Evolutionary conservation across 2,888 invertebrate genomes (phyloP), one percentile per base, ranked within the genome.

Genomic region (Hofmannophila pseudospretella): DNA sequence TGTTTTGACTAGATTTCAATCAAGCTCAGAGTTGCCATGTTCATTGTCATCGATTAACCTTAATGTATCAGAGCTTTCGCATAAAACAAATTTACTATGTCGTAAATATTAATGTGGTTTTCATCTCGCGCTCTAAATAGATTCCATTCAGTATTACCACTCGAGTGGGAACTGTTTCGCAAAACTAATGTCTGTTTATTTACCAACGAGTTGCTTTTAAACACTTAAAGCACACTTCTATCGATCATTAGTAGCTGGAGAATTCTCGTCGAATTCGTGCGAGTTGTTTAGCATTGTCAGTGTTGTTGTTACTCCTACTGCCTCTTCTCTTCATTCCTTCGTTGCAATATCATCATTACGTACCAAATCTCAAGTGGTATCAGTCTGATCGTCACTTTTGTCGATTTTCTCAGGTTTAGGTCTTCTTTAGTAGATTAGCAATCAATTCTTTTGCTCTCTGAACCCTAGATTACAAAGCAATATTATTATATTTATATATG

Each of bases 141-240:
- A 36, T 38, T 49, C 51, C 62, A 65, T 67, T 66, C 56, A 68
- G 44, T 33, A 41, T 39, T 35, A 36, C 39, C 49, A 42, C 52
- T 49, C 41, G 50, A 52, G 42, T 45, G 41, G 41, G 34, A 45
- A 42, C 39, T 32, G 43, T 47, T 44, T 50, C 36, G 45, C 44
- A 39, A 32, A 45, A 43, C 36, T 36, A 36, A 41, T 41, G 41
- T 44, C 29, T 47, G 45, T 50, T 44, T 50, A 52, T 52, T 50
- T 48, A 52, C 49, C 40, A 29, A 34, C 33, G 32, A 31, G 39
- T 34, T 9, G 14, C 16, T 30, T 19, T 19, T 4, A 23, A 4
- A 8, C 16, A 16, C 9, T 19, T 4, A 23, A 4, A 8, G 16
- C 16, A n/a, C 23, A 23, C 16, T 30, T 19, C 14, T 30, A 13